Base-by-base conservation (phyloP, 1,140 invertebrate genomes). In the Drosophila saltans region DNA sequence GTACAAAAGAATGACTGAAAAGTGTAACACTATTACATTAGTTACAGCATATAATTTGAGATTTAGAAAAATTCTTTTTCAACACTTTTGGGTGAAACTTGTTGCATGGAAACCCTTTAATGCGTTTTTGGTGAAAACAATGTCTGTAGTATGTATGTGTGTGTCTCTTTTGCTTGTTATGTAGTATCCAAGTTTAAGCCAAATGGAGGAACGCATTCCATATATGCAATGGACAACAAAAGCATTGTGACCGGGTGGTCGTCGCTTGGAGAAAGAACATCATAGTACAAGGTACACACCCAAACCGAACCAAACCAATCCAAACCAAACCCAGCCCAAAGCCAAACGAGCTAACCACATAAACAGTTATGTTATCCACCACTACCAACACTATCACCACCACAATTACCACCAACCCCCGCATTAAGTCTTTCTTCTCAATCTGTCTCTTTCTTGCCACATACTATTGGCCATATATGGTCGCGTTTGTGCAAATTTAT, bases 401-500 rank as follows among this genome's bases (percentile, higher is more conserved):
- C 81, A 84, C 81, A 78, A 77, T 81, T 84, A 86, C 39, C 65
- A 65, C 72, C 78, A 82, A 66, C 56, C 33, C 75, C 77, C 78
- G 81, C 81, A 67, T 64, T 84, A 81, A 81, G 67, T 72, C 63
- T 26, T 24, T 52, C 21, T 26, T 24, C 16, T 8, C 45, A 3
- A 1, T 2, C 21, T 24, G 2, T 2, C 21, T 21, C 43, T 48
- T 4, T 66, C 73, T 59, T 78, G 55, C 61, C 30, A 26, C 62
- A 64, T 52, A 36, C 41, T 11, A 43, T 52, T 26, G 45, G 64
- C 82, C 72, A 77, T 88, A 88, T 80, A 88, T 83, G 84, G 82
- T 73, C 67, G 80, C 72, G 69, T 79, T 86, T 86, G 82, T 83
- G 82, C 82, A 88, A 86, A 86, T 86, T 86, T 86, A 88, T 88